These are phyloP conservation scores for Spodoptera frugiperda DNA, from an alignment of 1,140 invertebrate genomes.

Conservation along the genomic window DNA sequence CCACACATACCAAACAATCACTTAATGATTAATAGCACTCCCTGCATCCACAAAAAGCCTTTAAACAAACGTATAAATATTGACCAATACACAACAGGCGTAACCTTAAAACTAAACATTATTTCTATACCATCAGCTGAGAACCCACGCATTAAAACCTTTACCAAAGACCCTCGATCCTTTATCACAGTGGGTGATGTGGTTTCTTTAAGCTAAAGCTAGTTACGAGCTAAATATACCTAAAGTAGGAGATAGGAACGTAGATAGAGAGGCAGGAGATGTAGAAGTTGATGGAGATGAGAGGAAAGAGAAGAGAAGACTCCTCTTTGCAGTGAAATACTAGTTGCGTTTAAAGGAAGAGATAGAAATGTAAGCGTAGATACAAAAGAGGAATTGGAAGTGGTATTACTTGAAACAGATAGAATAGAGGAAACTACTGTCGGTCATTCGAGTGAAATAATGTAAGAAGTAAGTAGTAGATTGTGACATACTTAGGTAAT, in stretches of 20 bases:
- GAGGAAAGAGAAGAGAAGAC: too few relatives aligned
- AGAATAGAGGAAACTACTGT: too few relatives aligned
- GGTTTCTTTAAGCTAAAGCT: slow-evolving; percentile 61
- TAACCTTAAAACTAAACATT: slow-evolving; percentile 34
- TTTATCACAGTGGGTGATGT: slow-evolving; percentile 83
- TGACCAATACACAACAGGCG: not conserved
- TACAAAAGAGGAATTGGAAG: too few relatives aligned
- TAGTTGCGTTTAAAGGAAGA: too few relatives aligned
- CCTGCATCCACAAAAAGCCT: not conserved
- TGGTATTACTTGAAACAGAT: too few relatives aligned
- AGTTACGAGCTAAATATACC: slow-evolving; percentile 45
- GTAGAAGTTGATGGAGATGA: not conserved
- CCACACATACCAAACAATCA: not conserved
- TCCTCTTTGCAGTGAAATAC: too few relatives aligned
- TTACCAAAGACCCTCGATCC: slow-evolving; percentile 67
- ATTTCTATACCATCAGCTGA: slow-evolving; percentile 65
- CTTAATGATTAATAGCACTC: not conserved
- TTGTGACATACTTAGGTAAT: too few relatives aligned
- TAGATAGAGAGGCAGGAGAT: slow-evolving; percentile 18
- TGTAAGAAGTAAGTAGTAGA: too few relatives aligned
- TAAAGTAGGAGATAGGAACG: slow-evolving; percentile 35
- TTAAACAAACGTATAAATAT: not conserved
- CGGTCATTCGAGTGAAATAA: too few relatives aligned
- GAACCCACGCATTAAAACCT: slow-evolving; percentile 65
- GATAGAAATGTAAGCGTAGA: too few relatives aligned